A percentile compares a stretch with the other conserved stretches of the same genome.
Evolutionary conservation across 92 coral and sea anemone species (phyloP).

Genomic region (Heliopora coerulea): DNA sequence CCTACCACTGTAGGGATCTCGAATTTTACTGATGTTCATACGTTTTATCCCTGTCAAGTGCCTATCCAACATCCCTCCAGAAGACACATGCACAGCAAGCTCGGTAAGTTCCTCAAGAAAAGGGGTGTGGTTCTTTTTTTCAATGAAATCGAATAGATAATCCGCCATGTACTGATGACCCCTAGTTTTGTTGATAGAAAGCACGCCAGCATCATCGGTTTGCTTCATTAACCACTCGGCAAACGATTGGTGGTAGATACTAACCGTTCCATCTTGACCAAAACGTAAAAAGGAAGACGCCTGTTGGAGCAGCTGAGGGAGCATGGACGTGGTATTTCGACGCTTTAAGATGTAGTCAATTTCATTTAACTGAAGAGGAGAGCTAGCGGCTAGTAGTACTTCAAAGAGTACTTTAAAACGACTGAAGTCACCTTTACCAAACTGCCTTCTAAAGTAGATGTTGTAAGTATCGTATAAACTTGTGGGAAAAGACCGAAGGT

Average conservation of each 20-base stretch:
- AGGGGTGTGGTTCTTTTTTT: not conserved
- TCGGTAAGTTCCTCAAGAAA: slow-evolving; percentile 1
- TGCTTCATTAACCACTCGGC: slow-evolving; percentile 67
- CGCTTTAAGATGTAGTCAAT: slow-evolving; percentile 46
- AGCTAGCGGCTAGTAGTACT: slow-evolving; percentile 54
- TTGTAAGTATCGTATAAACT: slow-evolving; percentile 38
- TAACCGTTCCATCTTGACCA: slow-evolving; percentile 30
- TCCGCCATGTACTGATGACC: slow-evolving; percentile 46
- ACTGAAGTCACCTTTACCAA: slow-evolving; percentile 29
- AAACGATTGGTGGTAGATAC: slow-evolving; percentile 50
- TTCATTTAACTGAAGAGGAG: slow-evolving; percentile 49
- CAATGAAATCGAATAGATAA: slow-evolving; percentile 8
- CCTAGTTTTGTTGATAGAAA: slow-evolving; percentile 14
- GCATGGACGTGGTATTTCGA: slow-evolving; percentile 22
- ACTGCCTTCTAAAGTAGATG: slow-evolving; percentile 31
- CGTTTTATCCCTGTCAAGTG: not conserved
- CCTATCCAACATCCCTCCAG: slow-evolving; percentile 23
- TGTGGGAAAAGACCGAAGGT: slow-evolving; percentile 32
- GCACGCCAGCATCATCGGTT: slow-evolving; percentile 15
- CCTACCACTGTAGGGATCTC: slow-evolving; percentile 11
- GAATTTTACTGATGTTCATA: slow-evolving; percentile 36
- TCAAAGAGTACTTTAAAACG: slow-evolving; percentile 49
- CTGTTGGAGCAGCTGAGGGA: slow-evolving; percentile 16
- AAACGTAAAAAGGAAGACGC: slow-evolving; percentile 49
- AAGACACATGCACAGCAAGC: slow-evolving; percentile 42